Evolutionary conservation across 2,113 vertebrate genomes (phyloP).

Genomic region (Colossoma macropomum): DNA sequence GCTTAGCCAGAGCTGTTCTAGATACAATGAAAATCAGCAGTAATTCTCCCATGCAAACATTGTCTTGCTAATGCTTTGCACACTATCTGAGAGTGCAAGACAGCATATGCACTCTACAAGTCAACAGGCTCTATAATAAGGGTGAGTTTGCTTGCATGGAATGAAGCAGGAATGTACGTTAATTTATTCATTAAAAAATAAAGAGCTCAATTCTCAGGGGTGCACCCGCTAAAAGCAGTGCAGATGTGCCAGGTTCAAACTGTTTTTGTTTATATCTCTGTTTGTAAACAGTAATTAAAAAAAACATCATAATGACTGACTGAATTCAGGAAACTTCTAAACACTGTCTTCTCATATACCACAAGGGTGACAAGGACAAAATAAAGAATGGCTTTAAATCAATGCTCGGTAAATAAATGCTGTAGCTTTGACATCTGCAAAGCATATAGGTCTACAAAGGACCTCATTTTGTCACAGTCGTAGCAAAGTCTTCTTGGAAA

Average conservation of each 20-base stretch:
- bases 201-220: background rate
- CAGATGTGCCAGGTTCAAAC: background rate
- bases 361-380: background rate
- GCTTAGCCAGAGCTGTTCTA: constrained; percentile 67
- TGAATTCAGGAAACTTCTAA: background rate
- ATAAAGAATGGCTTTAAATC: background rate
- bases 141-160: constrained; percentile 49
- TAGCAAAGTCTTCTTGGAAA: too few species aligned
- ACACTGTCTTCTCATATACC: background rate
- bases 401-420: too few species aligned
- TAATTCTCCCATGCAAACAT: constrained; percentile 56
- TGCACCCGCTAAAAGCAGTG: constrained; percentile 14
- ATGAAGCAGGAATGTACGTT: background rate
- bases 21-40: constrained; percentile 68
- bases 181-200: background rate
- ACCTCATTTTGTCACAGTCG: too few species aligned
- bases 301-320: background rate
- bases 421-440: too few species aligned
- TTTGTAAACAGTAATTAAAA: background rate
- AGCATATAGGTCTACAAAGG: too few species aligned
- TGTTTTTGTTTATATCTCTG: background rate
- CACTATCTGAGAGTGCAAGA: background rate
- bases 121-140: constrained; percentile 27
- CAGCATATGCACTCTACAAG: constrained; percentile 6
- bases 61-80: constrained; percentile 38